Evolutionary conservation across 1,140 invertebrate species (phyloP).

Genomic region (Arion vulgaris): DNA sequence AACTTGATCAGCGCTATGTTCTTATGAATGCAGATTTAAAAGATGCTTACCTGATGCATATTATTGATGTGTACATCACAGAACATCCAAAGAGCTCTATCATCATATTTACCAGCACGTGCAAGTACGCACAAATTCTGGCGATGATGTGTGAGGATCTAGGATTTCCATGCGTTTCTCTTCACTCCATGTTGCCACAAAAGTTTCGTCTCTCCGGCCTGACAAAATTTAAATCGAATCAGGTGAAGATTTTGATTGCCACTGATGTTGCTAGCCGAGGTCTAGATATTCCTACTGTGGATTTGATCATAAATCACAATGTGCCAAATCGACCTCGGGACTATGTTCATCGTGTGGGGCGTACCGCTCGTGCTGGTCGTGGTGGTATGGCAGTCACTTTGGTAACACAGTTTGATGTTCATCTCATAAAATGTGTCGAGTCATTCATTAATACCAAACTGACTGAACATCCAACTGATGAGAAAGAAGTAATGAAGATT

Average conservation of each 20-base stretch:
- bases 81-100: constrained; percentile 84
- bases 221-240: constrained; percentile 71
- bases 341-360: constrained; percentile 73
- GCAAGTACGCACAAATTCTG: constrained; percentile 81
- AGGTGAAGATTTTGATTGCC: constrained; percentile 71
- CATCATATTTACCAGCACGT: constrained; percentile 94
- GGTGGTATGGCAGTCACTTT: constrained; percentile 84
- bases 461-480: constrained; percentile 86
- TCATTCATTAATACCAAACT: constrained; percentile 85
- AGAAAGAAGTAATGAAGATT: constrained; percentile 87
- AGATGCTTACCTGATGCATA: constrained; percentile 94
- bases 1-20: constrained; percentile 91
- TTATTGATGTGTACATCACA: constrained; percentile 84
- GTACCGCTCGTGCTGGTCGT: constrained; percentile 72
- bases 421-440: constrained; percentile 90
- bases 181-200: constrained; percentile 77
- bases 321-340: constrained; percentile 72
- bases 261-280: constrained; percentile 74
- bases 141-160: constrained; percentile 86
- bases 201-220: constrained; percentile 67
- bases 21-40: constrained; percentile 90
- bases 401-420: constrained; percentile 92
- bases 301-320: constrained; percentile 74
- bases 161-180: constrained; percentile 87
- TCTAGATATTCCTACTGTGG: constrained; percentile 73